Base-by-base conservation (phyloP, 2,797 vertebrate genomes). In the Pempheris klunzingeri region DNA sequence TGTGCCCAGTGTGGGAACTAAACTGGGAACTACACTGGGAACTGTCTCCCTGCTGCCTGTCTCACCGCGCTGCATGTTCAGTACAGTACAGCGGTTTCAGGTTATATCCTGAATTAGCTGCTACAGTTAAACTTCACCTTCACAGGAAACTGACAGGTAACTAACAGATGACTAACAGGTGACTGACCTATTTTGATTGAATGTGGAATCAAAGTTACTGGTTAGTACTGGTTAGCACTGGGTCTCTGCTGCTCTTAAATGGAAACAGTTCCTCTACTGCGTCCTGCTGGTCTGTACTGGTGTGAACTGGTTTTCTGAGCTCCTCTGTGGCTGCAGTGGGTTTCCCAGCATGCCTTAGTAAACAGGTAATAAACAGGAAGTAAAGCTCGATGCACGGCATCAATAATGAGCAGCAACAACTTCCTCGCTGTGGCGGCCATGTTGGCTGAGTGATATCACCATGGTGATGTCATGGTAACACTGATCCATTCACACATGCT, bases 311-410 rank as follows among this genome's bases (percentile, higher is more conserved):
- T 54, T 17, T 66, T 46, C 46, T n/a, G 30, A 47, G 64, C 63
- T 78, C 64, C 74, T 80, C 76, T 88, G 80, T 74, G 76, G 60
- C 82, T 46, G 72, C 32, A 46, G 62, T 32, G 36, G 13, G 58
- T 82, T 84, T 89, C 88, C 85, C 77, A 82, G 80, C 79, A 88
- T 76, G 76, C 77, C 77, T 84, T 60, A 26, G 84, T 82, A 88
- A 88, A 91, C 80, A 68, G 84, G 77, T 83, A 85, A 82, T 80
- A 87, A 92, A 87, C 84, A 86, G 84, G 69, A 91, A 90, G 86
- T 89, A 58, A 86, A 86, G 82, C 81, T 89, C 4, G 92, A 94
- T 94, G 93, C 93, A 94, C 74, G 71, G 93, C 94, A 94, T 94
- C 93, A 84, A 84, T 92, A 91, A 88, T 24, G 57, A 93, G 92